A percentile compares a stretch with the other conserved stretches of the same genome.
Conservation (phyloP, 2,797 vertebrate genomes). For the Botia almorhae region DNA sequence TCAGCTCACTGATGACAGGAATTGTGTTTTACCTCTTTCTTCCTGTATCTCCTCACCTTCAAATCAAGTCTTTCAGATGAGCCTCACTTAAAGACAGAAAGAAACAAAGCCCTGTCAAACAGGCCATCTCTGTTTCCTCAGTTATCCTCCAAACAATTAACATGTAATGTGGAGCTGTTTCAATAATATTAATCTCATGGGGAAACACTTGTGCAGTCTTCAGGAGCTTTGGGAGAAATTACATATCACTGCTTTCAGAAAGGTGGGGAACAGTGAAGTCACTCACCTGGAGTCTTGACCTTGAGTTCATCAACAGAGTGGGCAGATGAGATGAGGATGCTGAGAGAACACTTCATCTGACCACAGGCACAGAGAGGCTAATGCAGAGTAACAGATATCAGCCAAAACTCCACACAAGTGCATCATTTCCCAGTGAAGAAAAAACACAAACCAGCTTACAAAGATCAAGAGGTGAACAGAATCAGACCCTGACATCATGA, state of each 20-base stretch:
- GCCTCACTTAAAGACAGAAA: background rate
- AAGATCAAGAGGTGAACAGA: background rate
- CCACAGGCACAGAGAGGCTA: constrained; percentile 73
- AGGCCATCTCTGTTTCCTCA: background rate
- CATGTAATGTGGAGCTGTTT: background rate
- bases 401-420: background rate
- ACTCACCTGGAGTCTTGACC: constrained; percentile 78
- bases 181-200: constrained; percentile 1
- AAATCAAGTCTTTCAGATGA: background rate
- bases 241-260: constrained; percentile 74
- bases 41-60: background rate
- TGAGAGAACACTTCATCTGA: constrained; percentile 77
- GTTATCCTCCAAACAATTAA: constrained; percentile 24
- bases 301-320: constrained; percentile 76
- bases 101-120: constrained; percentile 3
- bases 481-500: constrained; percentile 13
- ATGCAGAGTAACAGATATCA: constrained; percentile 54
- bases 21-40: background rate
- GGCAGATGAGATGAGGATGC: constrained; percentile 53
- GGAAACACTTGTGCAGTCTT: constrained; percentile 32
- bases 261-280: constrained; percentile 76
- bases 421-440: constrained; percentile 52
- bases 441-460: background rate
- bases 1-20: background rate
- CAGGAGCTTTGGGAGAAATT: constrained; percentile 72